phyloP scores from a whole-genome alignment of 2,888 invertebrate genomes.

The Polymixis lichenea region DNA sequence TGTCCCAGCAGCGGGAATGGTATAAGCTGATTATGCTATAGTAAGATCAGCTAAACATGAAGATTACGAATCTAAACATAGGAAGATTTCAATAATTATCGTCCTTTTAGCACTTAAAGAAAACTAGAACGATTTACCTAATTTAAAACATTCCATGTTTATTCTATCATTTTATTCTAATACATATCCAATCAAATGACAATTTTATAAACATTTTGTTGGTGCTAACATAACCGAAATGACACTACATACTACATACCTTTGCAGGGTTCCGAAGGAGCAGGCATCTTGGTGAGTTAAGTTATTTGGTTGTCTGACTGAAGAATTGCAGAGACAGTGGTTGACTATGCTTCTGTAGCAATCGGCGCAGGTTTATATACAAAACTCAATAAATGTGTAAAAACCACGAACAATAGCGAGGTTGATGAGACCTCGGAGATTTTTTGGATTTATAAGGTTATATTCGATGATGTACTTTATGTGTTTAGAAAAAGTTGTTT shows the following conservation, averaged over 20 bases:
- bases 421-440: constrained; percentile 71
- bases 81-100: no score
- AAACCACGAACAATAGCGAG: constrained; percentile 75
- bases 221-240: not conserved
- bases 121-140: no score
- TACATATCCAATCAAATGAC: not conserved
- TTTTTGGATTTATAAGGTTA: constrained; percentile 63
- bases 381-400: constrained; percentile 69
- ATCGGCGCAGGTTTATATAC: constrained; percentile 60
- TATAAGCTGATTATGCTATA: no score
- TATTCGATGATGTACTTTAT: constrained; percentile 4
- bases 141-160: not conserved
- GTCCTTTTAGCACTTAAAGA: not conserved
- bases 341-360: constrained; percentile 60
- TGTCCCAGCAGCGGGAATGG: no score
- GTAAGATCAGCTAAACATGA: not conserved
- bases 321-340: constrained; percentile 33
- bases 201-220: not conserved
- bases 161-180: not conserved
- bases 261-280: constrained; percentile 90
- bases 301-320: constrained; percentile 24
- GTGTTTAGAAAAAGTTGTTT: not conserved
- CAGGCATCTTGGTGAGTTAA: constrained; percentile 84
- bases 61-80: not conserved
- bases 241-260: constrained; percentile 78